Conservation (phyloP, 2,797 vertebrate genomes). For the Lycodopsis pacificus region DNA sequence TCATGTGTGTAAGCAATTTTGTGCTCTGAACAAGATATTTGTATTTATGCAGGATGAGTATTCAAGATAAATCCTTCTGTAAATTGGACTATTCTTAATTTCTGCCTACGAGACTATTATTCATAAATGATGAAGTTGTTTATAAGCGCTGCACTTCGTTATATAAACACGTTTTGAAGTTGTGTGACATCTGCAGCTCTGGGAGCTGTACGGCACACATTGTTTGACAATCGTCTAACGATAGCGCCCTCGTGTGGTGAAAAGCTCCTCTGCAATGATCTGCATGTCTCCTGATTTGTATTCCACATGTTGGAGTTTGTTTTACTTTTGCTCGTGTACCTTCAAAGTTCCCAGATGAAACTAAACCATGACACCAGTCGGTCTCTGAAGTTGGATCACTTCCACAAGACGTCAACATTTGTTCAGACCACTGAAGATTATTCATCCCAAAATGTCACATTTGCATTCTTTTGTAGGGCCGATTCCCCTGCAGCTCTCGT, state of each 20-base stretch:
- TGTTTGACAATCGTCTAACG: conserved; percentile 41
- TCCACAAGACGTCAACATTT: conserved; percentile 70
- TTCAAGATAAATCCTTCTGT: background rate
- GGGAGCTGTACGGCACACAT: background rate
- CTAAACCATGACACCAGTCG: background rate
- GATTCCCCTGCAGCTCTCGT: conserved; percentile 34
- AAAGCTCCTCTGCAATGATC: background rate
- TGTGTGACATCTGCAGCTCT: conserved; percentile 15
- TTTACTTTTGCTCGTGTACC: background rate
- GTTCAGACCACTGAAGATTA: conserved; percentile 56
- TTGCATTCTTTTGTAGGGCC: conserved; percentile 68
- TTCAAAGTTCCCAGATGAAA: conserved; percentile 26
- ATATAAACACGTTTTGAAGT: background rate
- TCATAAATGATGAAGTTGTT: conserved; percentile 5
- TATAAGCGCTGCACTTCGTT: background rate
- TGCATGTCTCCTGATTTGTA: background rate
- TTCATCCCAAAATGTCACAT: conserved; percentile 73
- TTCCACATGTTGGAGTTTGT: conserved; percentile 1
- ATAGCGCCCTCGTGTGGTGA: conserved; percentile 71
- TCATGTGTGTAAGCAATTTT: background rate
- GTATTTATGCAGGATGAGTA: background rate
- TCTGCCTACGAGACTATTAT: background rate
- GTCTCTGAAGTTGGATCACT: conserved; percentile 47
- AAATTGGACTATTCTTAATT: background rate
- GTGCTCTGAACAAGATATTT: conserved; percentile 9